phyloP scores from a whole-genome alignment of 2,888 invertebrate species.

The Ormia ochracea region DNA sequence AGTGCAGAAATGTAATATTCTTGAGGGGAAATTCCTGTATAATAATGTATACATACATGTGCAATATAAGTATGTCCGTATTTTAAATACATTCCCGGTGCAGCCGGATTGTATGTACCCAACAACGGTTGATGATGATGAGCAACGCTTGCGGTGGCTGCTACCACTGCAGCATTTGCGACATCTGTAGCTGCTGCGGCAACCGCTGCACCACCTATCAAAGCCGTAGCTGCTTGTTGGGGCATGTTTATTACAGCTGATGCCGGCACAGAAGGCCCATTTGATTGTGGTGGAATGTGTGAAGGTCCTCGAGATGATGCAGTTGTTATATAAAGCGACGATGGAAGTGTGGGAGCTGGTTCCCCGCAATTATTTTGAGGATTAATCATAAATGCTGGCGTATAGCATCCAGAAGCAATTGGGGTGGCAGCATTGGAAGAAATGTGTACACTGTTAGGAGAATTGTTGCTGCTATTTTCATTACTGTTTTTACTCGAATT shows the following conservation, averaged over 20 bases:
- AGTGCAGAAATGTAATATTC: not conserved
- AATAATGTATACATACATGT: conserved; percentile 76
- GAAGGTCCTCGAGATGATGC: conserved; percentile 72
- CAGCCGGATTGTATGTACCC: conserved; percentile 78
- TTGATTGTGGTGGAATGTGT: conserved; percentile 73
- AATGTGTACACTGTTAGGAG: conserved; percentile 75
- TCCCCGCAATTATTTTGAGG: conserved; percentile 53
- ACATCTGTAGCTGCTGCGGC: conserved; percentile 68
- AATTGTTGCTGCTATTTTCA: conserved; percentile 76
- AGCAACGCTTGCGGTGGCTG: conserved; percentile 66
- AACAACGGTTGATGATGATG: conserved; percentile 76
- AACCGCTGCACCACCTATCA: conserved; percentile 67
- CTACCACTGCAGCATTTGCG: conserved; percentile 72
- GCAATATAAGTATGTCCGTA: conserved; percentile 77
- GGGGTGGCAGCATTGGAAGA: conserved; percentile 60
- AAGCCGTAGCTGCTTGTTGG: conserved; percentile 66
- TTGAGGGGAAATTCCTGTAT: conserved; percentile 1
- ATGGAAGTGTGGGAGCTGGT: conserved; percentile 58
- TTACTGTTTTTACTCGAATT: conserved; percentile 72
- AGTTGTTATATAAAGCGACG: conserved; percentile 70
- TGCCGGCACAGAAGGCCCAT: conserved; percentile 68
- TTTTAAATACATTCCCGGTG: conserved; percentile 77
- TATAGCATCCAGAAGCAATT: conserved; percentile 58
- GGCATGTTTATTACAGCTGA: conserved; percentile 66
- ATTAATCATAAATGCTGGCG: conserved; percentile 57